Evolutionary conservation across 2,113 vertebrate species (phyloP).

Genomic region (Gymnarchus niloticus): DNA sequence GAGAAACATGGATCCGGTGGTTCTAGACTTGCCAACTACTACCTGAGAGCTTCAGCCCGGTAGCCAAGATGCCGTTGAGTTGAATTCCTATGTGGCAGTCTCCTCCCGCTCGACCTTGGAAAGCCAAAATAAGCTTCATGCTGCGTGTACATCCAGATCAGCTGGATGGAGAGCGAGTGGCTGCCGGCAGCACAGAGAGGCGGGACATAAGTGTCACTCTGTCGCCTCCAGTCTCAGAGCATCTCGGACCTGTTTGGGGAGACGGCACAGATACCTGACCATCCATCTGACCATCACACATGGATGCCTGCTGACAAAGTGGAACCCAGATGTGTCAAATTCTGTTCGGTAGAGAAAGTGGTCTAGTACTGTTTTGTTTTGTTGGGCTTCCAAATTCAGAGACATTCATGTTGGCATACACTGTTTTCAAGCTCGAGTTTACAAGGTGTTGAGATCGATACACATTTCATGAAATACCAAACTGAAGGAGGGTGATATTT

Average conservation of each 20-base stretch:
- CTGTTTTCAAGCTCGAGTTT: neutral
- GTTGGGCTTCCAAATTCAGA: neutral
- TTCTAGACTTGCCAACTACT: conserved; percentile 99
- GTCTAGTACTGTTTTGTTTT: neutral
- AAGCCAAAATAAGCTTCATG: neutral
- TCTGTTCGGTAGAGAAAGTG: neutral
- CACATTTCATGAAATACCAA: neutral
- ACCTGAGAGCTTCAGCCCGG: conserved; percentile 56
- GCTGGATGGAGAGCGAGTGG: conserved; percentile 61
- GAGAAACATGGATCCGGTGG: conserved; percentile 97
- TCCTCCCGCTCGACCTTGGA: neutral
- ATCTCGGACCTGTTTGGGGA: too few species aligned
- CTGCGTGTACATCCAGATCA: neutral
- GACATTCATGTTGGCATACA: neutral
- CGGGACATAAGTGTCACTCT: conserved; percentile 64
- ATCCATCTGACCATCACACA: too few species aligned
- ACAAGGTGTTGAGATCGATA: neutral
- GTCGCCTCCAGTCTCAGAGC: conserved; percentile 70
- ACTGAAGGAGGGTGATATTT: neutral
- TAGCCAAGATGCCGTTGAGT: neutral
- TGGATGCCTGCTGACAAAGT: conserved; percentile 15
- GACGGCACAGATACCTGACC: too few species aligned
- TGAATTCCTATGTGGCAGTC: neutral
- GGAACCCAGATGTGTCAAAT: neutral
- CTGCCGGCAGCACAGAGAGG: conserved; percentile 67